Base-by-base conservation (phyloP, 2,797 vertebrate species). In the Xenopus petersii region DNA sequence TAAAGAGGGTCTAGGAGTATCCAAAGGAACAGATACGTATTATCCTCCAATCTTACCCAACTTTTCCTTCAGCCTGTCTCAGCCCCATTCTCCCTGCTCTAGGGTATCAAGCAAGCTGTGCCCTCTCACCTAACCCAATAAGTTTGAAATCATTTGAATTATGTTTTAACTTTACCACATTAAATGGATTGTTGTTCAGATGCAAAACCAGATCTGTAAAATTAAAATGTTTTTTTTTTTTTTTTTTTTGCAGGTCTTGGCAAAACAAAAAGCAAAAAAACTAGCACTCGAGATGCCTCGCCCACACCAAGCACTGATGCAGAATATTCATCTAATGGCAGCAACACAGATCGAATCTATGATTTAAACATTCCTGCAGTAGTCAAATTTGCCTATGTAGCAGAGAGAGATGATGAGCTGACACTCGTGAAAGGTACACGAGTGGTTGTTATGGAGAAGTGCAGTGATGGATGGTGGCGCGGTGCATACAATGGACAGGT, bases 401-500 rank as follows among this genome's bases (percentile, higher is more conserved):
- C 95, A 0, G 98, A 98, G 88, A 84, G 97, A 49, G 95, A 98
- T 2, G 98, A 99, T 12, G 98, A 99, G 82, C 91, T 99, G 79
- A 93, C 92, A 51, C 92, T 99, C 15, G 86, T 93, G 33, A 99
- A 99, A 83, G 95, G 95, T 36, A 91, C 96, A 24, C 90, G 84
- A 11, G 96, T 99, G 71, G 87, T 90, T 0, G 98, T 99, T 84
- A 96, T 97, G 94, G 98, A 99, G 89, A 99, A 99, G 81, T 99
- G 98, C 88, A 99, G 96, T 0, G 98, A 99, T 0, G 98, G 98
- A 82, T 99, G 98, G 97, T 99, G 98, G 98, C 90, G 96, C 9
- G 97, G 96, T 26, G 93, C 93, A 82, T 93, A 93, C 84, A 87
- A 85, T 0, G 94, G 95, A 71, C 93, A 93, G 0, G 92, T 96